A percentile compares a stretch with the other conserved stretches of the same genome.
phyloP scores from a whole-genome alignment of 2,113 vertebrate genomes.

The Oreochromis niloticus region DNA sequence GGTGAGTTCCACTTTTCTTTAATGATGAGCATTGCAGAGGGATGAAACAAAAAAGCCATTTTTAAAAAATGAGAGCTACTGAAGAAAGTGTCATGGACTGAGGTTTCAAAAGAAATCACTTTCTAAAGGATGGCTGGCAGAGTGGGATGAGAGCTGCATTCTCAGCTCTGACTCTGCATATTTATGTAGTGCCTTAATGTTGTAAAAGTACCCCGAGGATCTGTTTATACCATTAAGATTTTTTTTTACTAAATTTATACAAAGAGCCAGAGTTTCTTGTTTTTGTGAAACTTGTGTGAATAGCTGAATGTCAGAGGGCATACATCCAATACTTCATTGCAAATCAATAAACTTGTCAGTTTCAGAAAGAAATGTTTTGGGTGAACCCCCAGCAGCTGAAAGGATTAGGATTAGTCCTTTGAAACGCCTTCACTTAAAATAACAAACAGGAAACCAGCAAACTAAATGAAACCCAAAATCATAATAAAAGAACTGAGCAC shows the following conservation, averaged over 20 bases:
- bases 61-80: background rate
- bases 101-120: background rate
- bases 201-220: background rate
- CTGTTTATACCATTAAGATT: background rate
- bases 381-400: background rate
- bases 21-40: constrained; percentile 6
- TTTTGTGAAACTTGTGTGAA: background rate
- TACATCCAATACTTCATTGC: background rate
- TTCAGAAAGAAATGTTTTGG: background rate
- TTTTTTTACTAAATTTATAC: background rate
- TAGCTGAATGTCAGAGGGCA: background rate
- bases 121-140: background rate
- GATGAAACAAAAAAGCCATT: background rate
- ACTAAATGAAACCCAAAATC: background rate
- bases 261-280: background rate
- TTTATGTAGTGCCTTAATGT: background rate
- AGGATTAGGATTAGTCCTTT: background rate
- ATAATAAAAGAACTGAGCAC: background rate
- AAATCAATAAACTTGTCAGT: background rate
- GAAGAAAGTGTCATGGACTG: background rate
- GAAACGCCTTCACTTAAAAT: background rate
- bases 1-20: background rate
- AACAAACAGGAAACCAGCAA: background rate
- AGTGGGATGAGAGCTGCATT: background rate
- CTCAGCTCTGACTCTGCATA: background rate